Evolutionary conservation across 2,113 vertebrate genomes (phyloP).

Genomic region (Protomyctophum bolini): DNA sequence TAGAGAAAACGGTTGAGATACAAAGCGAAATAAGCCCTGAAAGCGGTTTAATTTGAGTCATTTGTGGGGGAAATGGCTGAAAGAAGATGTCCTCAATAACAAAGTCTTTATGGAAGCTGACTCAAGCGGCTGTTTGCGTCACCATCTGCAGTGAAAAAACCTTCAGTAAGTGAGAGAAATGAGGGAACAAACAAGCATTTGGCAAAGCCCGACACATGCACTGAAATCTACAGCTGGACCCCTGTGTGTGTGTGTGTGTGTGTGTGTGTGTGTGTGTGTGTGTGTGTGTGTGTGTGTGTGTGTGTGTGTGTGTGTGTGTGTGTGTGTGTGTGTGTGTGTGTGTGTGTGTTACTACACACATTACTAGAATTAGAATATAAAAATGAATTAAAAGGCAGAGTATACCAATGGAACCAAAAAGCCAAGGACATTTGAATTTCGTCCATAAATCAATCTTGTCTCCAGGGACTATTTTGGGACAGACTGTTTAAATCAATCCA

Average conservation of each 20-base stretch:
- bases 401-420: too few species aligned
- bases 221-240: constrained; percentile 51
- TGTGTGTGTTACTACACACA: background rate
- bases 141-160: constrained; percentile 77
- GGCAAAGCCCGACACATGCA: constrained; percentile 41
- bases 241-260: background rate
- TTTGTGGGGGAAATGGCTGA: constrained; percentile 61
- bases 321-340: background rate
- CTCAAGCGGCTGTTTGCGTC: constrained; percentile 72
- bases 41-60: constrained; percentile 75
- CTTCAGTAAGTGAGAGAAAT: constrained; percentile 56
- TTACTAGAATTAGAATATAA: too few species aligned
- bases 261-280: background rate
- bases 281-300: too few species aligned
- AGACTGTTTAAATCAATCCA: too few species aligned
- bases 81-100: constrained; percentile 69
- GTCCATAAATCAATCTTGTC: constrained; percentile 11
- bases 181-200: constrained; percentile 60
- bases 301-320: too few species aligned
- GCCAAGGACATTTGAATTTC: constrained; percentile 15
- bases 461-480: constrained; percentile 13
- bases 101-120: constrained; percentile 69
- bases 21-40: constrained; percentile 56
- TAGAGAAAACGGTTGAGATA: constrained; percentile 48
- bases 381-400: too few species aligned